phyloP scores from a whole-genome alignment of 2,888 invertebrate genomes.

The Orthosia gracilis region DNA sequence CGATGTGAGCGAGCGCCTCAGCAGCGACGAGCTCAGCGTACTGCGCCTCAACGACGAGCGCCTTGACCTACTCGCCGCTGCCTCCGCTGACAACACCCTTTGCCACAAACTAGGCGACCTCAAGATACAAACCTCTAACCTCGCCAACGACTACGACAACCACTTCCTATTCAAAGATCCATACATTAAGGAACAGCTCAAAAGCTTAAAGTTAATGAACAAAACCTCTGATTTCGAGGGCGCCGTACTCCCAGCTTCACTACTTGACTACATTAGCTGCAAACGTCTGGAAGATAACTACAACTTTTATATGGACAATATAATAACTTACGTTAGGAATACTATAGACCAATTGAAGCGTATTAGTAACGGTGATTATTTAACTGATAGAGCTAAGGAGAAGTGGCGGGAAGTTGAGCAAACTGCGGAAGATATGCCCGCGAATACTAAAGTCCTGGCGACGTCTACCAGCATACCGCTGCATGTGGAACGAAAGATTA shows the following conservation, averaged over 20 bases:
- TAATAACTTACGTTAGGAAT: slow-evolving; percentile 83
- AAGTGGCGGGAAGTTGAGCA: slow-evolving; percentile 82
- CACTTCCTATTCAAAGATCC: slow-evolving; percentile 79
- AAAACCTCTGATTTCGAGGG: slow-evolving; percentile 69
- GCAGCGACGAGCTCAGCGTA: slow-evolving; percentile 79
- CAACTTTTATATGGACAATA: slow-evolving; percentile 86
- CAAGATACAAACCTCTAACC: slow-evolving; percentile 74
- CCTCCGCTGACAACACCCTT: slow-evolving; percentile 77
- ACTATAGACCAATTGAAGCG: slow-evolving; percentile 88
- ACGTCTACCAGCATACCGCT: slow-evolving; percentile 81
- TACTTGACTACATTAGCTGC: slow-evolving; percentile 85
- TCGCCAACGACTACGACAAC: slow-evolving; percentile 73
- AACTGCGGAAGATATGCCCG: slow-evolving; percentile 45
- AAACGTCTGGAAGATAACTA: slow-evolving; percentile 84
- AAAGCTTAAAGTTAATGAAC: slow-evolving; percentile 71
- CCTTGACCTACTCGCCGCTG: slow-evolving; percentile 77
- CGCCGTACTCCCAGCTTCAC: slow-evolving; percentile 77
- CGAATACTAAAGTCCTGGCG: slow-evolving; percentile 76
- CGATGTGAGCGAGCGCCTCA: slow-evolving; percentile 78
- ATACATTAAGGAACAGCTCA: slow-evolving; percentile 78
- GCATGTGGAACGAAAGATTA: slow-evolving; percentile 76
- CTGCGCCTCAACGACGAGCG: slow-evolving; percentile 80
- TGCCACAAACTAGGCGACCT: slow-evolving; percentile 82
- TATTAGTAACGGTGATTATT: slow-evolving; percentile 87
- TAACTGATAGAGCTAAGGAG: slow-evolving; percentile 85